Evolutionary conservation across 2,113 vertebrate genomes (phyloP).

Genomic region (Podiceps cristatus): DNA sequence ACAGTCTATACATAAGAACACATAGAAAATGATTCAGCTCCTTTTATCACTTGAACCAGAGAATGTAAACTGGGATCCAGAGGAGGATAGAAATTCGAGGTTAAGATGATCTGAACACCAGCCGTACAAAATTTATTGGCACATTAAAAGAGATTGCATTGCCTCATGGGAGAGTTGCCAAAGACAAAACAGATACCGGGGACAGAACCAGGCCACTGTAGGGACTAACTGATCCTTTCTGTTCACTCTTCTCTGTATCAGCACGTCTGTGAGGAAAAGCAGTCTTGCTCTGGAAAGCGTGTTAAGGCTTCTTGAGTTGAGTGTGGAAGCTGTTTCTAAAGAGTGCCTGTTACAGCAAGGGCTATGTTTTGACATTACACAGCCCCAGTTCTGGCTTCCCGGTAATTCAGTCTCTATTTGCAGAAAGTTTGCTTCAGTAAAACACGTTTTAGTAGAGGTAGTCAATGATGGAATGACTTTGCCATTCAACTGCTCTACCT

Average conservation of each 20-base stretch:
- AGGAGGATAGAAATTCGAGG: not conserved
- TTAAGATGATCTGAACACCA: not conserved
- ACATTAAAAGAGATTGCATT: not conserved
- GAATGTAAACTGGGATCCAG: not conserved
- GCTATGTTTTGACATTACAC: not conserved
- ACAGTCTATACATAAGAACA: not conserved
- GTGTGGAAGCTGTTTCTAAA: not conserved
- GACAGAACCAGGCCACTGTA: not conserved
- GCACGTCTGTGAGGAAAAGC: not conserved
- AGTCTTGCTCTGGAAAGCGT: not conserved
- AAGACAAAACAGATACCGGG: not conserved
- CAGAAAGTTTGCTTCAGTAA: not conserved
- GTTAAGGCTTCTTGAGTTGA: not conserved
- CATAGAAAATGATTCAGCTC: not conserved
- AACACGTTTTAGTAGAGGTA: not conserved
- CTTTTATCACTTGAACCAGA: not conserved
- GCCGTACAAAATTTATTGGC: not conserved
- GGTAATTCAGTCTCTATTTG: not conserved
- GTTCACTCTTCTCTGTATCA: fast-evolving
- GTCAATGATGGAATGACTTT: fast-evolving
- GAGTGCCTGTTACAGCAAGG: not conserved
- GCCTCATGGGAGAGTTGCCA: not conserved
- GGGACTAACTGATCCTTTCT: not conserved
- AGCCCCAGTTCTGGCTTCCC: not conserved
- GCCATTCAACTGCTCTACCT: not conserved